phyloP scores from a whole-genome alignment of 2,113 vertebrate species.

The Apteryx owenii region DNA sequence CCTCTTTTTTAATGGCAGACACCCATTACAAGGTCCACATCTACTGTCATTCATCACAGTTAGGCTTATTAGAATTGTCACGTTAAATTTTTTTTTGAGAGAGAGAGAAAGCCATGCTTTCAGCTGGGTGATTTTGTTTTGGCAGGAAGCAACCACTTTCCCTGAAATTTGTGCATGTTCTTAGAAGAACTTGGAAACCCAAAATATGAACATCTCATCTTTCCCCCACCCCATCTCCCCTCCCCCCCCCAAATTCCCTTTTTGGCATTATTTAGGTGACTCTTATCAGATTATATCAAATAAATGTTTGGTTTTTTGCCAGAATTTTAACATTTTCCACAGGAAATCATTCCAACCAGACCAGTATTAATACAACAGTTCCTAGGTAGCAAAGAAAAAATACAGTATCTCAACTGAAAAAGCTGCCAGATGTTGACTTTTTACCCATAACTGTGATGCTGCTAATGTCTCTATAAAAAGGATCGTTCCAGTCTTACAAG shows the following conservation, averaged over 20 bases:
- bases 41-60: background rate
- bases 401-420: background rate
- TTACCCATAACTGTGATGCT: background rate
- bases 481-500: slow-evolving; percentile 5
- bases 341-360: background rate
- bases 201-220: background rate
- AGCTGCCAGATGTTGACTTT: slow-evolving; percentile 55
- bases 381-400: slow-evolving; percentile 35
- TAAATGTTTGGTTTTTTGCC: background rate
- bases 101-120: background rate
- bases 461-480: slow-evolving; percentile 17
- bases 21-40: slow-evolving; percentile 7
- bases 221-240: background rate
- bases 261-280: background rate
- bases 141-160: rapidly evolving
- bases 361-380: slow-evolving; percentile 11
- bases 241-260: background rate
- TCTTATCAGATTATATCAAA: background rate
- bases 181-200: background rate
- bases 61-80: slow-evolving; percentile 16
- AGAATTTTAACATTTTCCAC: background rate
- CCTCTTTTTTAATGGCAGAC: slow-evolving; percentile 4
- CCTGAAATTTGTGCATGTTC: background rate
- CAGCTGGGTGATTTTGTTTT: background rate
- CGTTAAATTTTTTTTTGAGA: background rate